Evolutionary conservation across 2,797 vertebrate genomes (phyloP), one percentile per base, ranked within the genome.

Genomic region (Anabacerthia variegaticeps): DNA sequence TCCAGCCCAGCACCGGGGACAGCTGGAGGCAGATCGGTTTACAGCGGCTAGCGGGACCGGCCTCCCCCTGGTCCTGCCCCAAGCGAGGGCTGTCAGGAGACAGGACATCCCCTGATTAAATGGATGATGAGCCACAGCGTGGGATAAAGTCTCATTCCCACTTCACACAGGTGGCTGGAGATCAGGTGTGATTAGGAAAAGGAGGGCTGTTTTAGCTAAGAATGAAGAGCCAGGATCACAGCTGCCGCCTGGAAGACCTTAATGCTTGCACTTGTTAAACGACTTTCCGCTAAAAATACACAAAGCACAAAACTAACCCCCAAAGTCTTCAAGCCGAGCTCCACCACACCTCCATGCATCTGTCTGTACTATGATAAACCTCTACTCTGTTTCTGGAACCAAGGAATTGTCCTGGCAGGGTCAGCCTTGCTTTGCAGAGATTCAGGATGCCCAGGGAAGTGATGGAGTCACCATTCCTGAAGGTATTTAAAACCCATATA

Each of bases 11-110:
- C 12, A 4, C 43, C 24, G 8, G 21, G 34, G 91, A 93, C 94
- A 92, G 95, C 94, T 86, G 93, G 41, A 22, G 28, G 61, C 58
- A 24, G 89, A 89, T 91, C 95, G 32, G 23, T 36, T 95, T 85
- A 78, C 81, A 2, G 11, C 2, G 15, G 7, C 30, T 68, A 13
- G 30, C 9, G 4, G 23, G 14, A 3, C 2, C 78, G 21, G n/a
- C 23, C 4, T 34, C 21, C 36, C 67, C 20, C 7, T 24, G 17
- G 27, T 37, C 39, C 75, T 30, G 32, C 44, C 44, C 39, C 23
- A 0, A 7, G 2, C 0, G 3, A 7, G 4, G 59, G 16, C 67
- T 58, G 49, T n/a, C 54, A 2, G 71, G 7, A 14, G 34, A 43
- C 44, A 1, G 37, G 12, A 5, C 10, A 27, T 44, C 65, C 23